A percentile compares a stretch with the other conserved stretches of the same genome.
Conservation (phyloP, 2,888 invertebrate genomes). For the Eurytoma adleriae region DNA sequence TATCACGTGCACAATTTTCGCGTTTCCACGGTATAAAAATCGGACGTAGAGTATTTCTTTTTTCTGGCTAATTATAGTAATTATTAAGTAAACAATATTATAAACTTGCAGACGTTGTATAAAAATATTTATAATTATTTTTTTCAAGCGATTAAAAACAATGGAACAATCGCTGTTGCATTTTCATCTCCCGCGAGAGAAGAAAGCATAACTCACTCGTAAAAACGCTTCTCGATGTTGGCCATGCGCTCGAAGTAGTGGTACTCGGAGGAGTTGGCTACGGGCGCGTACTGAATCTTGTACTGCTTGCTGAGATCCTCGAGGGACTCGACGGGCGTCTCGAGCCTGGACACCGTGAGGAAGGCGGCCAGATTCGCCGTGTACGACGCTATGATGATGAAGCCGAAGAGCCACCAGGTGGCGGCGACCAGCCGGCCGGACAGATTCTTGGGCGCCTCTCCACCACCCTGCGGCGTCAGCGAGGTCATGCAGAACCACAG, state of each 20-base stretch:
- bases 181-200: neutral
- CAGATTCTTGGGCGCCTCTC: conserved; percentile 96
- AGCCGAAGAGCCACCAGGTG: conserved; percentile 99
- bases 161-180: too few species aligned
- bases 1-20: too few species aligned
- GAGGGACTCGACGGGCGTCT: conserved; percentile 93
- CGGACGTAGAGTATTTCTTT: too few species aligned
- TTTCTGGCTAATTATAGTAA: too few species aligned
- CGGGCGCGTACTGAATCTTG: conserved; percentile 96
- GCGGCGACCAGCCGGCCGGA: conserved; percentile 97
- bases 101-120: too few species aligned
- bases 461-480: conserved; percentile 95
- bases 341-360: conserved; percentile 94
- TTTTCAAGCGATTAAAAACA: too few species aligned
- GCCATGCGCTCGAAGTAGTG: conserved; percentile 98
- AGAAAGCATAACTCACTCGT: conserved; percentile 84
- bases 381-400: conserved; percentile 98
- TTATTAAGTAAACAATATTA: too few species aligned
- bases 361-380: conserved; percentile 99
- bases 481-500: conserved; percentile 99
- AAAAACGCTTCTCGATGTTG: conserved; percentile 94
- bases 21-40: too few species aligned
- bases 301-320: conserved; percentile 97
- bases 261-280: conserved; percentile 92
- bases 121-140: too few species aligned